These are phyloP conservation scores for Trichopoda pennipes DNA, from an alignment of 2,888 invertebrate species.

Conservation along the genomic window DNA sequence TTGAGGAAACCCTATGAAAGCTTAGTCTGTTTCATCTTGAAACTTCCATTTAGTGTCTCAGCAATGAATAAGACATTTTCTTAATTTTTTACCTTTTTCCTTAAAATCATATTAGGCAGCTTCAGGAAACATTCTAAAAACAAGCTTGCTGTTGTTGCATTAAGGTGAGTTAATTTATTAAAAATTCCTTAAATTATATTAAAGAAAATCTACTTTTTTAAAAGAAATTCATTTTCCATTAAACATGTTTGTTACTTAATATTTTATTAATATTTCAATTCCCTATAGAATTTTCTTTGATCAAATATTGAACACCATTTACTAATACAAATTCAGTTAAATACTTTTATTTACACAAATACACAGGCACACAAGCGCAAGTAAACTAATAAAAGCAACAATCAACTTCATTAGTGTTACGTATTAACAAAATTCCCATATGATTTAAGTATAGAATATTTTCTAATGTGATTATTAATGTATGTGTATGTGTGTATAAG, in stretches of 20 bases:
- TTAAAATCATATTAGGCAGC: no score
- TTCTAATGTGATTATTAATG: constrained; percentile 46
- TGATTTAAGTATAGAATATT: constrained; percentile 35
- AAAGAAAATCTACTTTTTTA: no score
- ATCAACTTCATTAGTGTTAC: constrained; percentile 32
- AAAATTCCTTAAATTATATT: no score
- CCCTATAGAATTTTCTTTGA: constrained; percentile 43
- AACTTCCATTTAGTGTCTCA: no score
- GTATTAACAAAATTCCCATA: constrained; percentile 40
- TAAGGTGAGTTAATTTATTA: no score
- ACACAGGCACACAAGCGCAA: not conserved
- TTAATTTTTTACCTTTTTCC: no score
- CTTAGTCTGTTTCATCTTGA: no score
- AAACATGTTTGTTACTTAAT: constrained; percentile 27
- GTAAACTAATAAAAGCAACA: not conserved
- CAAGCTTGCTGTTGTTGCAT: no score
- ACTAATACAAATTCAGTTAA: constrained; percentile 8
- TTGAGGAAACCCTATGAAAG: no score
- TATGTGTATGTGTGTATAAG: not conserved
- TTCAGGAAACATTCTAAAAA: no score
- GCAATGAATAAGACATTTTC: no score
- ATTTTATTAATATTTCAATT: constrained; percentile 50
- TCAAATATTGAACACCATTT: constrained; percentile 48
- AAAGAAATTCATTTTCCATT: not conserved
- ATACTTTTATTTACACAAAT: not conserved